These are phyloP conservation scores for Melieria crassipennis DNA, from an alignment of 2,888 invertebrate species.

Conservation along the genomic window DNA sequence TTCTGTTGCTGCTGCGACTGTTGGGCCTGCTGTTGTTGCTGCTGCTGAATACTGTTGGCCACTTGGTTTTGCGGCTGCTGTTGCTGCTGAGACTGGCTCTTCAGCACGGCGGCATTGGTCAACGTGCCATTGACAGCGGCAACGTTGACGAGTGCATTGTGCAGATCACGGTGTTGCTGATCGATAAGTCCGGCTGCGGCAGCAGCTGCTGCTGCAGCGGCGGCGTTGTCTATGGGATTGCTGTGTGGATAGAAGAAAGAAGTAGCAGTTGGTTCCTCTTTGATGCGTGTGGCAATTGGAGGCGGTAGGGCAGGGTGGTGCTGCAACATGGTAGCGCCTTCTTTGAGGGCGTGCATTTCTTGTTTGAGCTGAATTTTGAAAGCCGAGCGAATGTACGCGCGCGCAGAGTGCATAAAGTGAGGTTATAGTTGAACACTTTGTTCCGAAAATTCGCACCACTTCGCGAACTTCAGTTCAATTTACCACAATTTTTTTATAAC, in stretches of 20 bases:
- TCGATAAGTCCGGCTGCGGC: slow-evolving; percentile 62
- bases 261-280: slow-evolving; percentile 48
- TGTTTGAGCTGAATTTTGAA: slow-evolving; percentile 54
- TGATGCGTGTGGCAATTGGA: slow-evolving; percentile 43
- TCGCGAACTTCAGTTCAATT: background rate
- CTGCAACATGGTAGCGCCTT: slow-evolving; percentile 59
- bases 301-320: slow-evolving; percentile 48
- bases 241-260: slow-evolving; percentile 65
- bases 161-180: slow-evolving; percentile 63
- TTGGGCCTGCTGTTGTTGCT: slow-evolving; percentile 62
- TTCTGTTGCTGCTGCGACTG: slow-evolving; percentile 43
- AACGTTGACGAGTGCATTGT: slow-evolving; percentile 66
- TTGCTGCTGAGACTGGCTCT: slow-evolving; percentile 53
- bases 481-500: background rate
- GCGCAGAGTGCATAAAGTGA: slow-evolving; percentile 24
- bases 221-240: slow-evolving; percentile 69
- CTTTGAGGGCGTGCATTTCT: slow-evolving; percentile 57
- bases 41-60: slow-evolving; percentile 45
- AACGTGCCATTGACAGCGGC: slow-evolving; percentile 61
- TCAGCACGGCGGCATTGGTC: slow-evolving; percentile 62
- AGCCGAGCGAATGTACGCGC: slow-evolving; percentile 1
- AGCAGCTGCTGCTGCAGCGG: slow-evolving; percentile 59
- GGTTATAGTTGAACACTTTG: slow-evolving; percentile 26
- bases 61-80: slow-evolving; percentile 40
- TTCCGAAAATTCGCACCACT: background rate